phyloP scores from a whole-genome alignment of 1,140 invertebrate genomes.

The Maniola jurtina region DNA sequence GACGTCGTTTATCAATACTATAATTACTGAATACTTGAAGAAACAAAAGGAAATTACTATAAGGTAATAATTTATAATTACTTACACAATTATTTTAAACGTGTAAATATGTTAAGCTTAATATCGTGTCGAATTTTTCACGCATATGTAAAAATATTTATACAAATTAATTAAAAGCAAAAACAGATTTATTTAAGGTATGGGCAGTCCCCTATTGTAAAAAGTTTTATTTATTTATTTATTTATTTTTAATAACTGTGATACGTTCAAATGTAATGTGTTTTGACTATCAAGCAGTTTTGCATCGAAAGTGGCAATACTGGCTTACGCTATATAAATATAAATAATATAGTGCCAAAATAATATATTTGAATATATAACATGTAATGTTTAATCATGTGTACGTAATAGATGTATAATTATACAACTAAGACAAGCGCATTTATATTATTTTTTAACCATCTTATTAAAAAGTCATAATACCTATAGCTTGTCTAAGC shows the following conservation, averaged over 20 bases:
- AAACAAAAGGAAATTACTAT: too few species aligned
- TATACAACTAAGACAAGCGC: too few species aligned
- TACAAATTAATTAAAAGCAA: not conserved
- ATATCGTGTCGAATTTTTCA: not conserved
- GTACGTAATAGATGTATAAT: not conserved
- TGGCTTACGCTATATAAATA: conserved; percentile 5
- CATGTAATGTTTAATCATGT: conserved; percentile 24
- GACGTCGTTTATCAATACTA: too few species aligned
- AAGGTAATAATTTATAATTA: not conserved
- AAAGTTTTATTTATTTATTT: conserved; percentile 63
- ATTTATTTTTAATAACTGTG: conserved; percentile 67
- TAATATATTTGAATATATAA: conserved; percentile 20
- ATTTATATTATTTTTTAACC: too few species aligned
- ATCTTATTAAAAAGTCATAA: too few species aligned
- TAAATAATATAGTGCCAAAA: conserved; percentile 27
- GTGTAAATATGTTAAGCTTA: not conserved
- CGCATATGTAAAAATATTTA: not conserved
- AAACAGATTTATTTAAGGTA: conserved; percentile 24
- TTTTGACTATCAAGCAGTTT: conserved; percentile 13
- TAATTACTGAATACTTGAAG: too few species aligned
- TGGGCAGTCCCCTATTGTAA: conserved; percentile 47
- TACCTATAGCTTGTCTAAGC: too few species aligned
- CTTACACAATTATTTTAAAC: not conserved
- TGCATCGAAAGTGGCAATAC: conserved; percentile 1
- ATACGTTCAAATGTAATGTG: conserved; percentile 43